These are phyloP conservation scores for Psophia crepitans DNA, from an alignment of 2,113 vertebrate genomes.

Conservation along the genomic window DNA sequence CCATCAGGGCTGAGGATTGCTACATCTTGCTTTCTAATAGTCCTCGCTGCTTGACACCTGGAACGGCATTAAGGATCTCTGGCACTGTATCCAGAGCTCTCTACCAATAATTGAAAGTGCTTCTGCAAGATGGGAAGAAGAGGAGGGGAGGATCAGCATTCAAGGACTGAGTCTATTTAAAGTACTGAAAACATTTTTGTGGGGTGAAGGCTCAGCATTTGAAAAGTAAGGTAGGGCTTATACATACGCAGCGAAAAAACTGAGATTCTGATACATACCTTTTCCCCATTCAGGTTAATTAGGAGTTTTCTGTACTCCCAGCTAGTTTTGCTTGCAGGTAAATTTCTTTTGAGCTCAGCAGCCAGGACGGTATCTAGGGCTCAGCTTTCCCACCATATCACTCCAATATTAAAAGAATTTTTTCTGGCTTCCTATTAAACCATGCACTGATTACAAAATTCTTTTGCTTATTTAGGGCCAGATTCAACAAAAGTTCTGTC, in stretches of 20 bases:
- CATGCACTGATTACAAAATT: constrained; percentile 57
- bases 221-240: background rate
- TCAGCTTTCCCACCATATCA: constrained; percentile 57
- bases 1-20: background rate
- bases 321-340: constrained; percentile 48
- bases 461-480: constrained; percentile 59
- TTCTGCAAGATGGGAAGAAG: background rate
- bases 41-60: constrained; percentile 8
- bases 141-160: background rate
- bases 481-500: constrained; percentile 49
- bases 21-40: background rate
- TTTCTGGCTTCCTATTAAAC: constrained; percentile 55
- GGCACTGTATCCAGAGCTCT: background rate
- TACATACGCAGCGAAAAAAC: background rate
- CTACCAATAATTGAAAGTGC: background rate
- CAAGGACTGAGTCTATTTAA: background rate
- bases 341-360: constrained; percentile 48
- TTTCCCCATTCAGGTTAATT: background rate
- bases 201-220: background rate
- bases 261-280: background rate
- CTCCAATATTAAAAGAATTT: constrained; percentile 58
- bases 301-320: background rate
- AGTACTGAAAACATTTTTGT: background rate
- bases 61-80: background rate
- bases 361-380: constrained; percentile 21